Base-by-base conservation (phyloP, 2,113 vertebrate genomes). In the Tautogolabrus adspersus region DNA sequence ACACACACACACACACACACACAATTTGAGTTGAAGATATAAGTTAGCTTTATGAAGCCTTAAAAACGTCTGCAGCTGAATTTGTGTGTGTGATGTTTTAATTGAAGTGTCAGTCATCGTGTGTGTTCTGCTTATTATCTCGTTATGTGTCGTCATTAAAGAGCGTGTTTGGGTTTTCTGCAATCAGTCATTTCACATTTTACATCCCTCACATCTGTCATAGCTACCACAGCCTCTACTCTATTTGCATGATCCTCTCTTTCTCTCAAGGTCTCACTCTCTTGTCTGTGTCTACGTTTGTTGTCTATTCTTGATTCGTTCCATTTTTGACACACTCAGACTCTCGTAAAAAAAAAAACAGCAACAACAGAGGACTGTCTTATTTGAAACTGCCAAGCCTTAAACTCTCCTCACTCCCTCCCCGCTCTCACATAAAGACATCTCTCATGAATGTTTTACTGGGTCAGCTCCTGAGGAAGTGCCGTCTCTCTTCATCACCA, bases 381-480 rank as follows among this genome's bases (percentile, higher is more conserved):
- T 86, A 82, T 87, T 90, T 87, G 83, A 88, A 87, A 85, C 60
- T 84, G 60, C 66, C 23, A 0, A 60, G 69, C 55, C 57, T 72
- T 63, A 65, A 49, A 66, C 44, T 65, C 47, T 46, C 59, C 47
- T 61, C 59, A 51, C 46, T 56, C 63, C 71, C 69, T 61, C 72
- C 52, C 23, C 63, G 0, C 59, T n/a, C 79, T 64, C 78, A 64
- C 77, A 83, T 72, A 72, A 85, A 77, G 79, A 82, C 82, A 77
- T 84, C 83, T 76, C 85, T 89, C 84, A 86, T 91, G 57, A 84
- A 90, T 85, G 72, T 88, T 93, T 88, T 87, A 93, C 81, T 76
- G 69, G 85, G 85, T 87, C 85, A 81, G 66, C 74, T 90, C 75
- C 72, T 69, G 75, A 75, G 77, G 76, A 88, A 77, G 84, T 47